These are phyloP conservation scores for Drosophila grimshawi DNA, from an alignment of 1,140 invertebrate species.

Conservation along the genomic window DNA sequence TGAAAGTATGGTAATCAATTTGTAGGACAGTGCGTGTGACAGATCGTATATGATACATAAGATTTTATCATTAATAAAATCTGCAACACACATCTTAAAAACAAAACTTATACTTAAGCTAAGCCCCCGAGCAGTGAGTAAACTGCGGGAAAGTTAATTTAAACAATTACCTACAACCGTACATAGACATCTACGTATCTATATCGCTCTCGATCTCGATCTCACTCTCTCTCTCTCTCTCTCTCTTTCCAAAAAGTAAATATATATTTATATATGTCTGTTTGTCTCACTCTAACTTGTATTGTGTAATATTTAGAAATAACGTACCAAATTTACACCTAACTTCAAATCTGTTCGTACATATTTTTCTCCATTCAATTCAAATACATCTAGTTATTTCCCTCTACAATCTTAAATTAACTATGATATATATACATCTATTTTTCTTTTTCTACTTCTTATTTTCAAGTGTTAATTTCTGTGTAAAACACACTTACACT, in stretches of 20 bases:
- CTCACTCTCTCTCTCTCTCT: constrained; percentile 36
- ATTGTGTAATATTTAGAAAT: constrained; percentile 75
- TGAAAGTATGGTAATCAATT: not conserved
- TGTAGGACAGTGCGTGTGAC: not conserved
- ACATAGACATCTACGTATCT: constrained; percentile 18
- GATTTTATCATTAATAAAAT: not conserved
- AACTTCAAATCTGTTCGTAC: constrained; percentile 68
- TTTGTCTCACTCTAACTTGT: constrained; percentile 74
- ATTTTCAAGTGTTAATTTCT: constrained; percentile 23
- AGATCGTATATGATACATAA: not conserved
- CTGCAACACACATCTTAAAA: not conserved
- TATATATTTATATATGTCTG: constrained; percentile 41
- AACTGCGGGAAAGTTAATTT: not conserved
- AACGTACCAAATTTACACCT: constrained; percentile 62
- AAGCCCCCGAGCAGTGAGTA: not conserved
- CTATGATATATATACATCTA: constrained; percentile 33
- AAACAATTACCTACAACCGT: not conserved
- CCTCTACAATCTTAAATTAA: constrained; percentile 29
- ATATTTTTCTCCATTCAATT: constrained; percentile 53
- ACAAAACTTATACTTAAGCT: not conserved
- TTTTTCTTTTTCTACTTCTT: constrained; percentile 12
- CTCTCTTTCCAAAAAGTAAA: constrained; percentile 46
- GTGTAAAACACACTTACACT: constrained; percentile 29
- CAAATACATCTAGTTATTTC: constrained; percentile 58
- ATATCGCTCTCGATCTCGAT: not conserved